Base-by-base conservation (phyloP, 2,113 vertebrate genomes). In the Proteles cristata region DNA sequence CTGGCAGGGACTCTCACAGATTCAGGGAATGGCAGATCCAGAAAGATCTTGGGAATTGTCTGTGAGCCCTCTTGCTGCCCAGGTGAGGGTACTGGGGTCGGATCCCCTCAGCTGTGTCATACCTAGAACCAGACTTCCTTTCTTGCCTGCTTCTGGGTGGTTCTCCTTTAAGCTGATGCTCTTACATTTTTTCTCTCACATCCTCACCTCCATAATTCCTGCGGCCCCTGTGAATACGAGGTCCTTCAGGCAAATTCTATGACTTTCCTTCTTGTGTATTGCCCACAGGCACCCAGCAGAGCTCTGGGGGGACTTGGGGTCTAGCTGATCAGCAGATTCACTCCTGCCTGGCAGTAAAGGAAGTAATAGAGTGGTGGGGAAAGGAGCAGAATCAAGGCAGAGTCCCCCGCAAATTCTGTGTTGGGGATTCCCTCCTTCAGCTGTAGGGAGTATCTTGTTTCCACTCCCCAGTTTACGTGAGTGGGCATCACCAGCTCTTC, bases 161-260 rank as follows among this genome's bases (percentile, higher is more conserved):
- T 12, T 8, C 25, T 45, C 68, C 55, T 26, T 2, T 31, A 25
- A 10, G 16, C 14, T 33, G 21, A 17, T 2, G 0, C 21, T 11
- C 11, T 12, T 58, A 35, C 9, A 7, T 6, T 73, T 50, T 73
- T 61, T 61, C 53, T 61, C 63, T 71, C 12, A n/a, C 23, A 26
- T 19, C 25, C 8, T 76, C 92, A 68, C 77, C 77, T 76, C 61
- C 86, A 0, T 21, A 33, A 50, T 31, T 66, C 26, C 65, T 10
- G 17, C 4, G 43, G 39, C 21, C 71, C 39, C 50, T 73, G 53
- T 16, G 61, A 58, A 45, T 12, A 10, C 8, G 61, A 71, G n/a
- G 21, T 31, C 25, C 35, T 4, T 45, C 0, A 1, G 61, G 76
- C 43, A 17, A 45, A 28, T 26, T 35, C 26, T n/a, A 0, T 23